These are phyloP conservation scores for Gryon sp. DNA, from an alignment of 1,140 invertebrate species.

Conservation along the genomic window DNA sequence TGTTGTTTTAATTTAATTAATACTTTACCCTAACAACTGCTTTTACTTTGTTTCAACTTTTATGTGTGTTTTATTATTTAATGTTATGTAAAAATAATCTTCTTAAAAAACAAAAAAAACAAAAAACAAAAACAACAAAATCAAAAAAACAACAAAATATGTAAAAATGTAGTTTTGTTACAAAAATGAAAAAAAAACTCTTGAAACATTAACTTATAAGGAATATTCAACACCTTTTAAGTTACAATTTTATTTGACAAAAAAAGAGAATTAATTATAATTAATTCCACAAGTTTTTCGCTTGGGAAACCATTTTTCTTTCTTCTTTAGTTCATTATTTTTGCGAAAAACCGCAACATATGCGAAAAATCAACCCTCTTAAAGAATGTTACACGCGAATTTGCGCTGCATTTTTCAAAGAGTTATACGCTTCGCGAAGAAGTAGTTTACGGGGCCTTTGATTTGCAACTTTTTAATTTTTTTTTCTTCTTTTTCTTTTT, in stretches of 20 bases:
- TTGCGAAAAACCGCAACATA: not conserved
- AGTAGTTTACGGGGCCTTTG: constrained; percentile 53
- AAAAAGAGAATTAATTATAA: not conserved
- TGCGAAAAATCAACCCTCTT: constrained; percentile 7
- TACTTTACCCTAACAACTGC: too few relatives aligned
- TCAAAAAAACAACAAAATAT: too few relatives aligned
- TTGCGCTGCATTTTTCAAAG: constrained; percentile 16
- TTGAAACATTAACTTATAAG: too few relatives aligned
- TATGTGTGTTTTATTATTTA: too few relatives aligned
- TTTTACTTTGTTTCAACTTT: too few relatives aligned
- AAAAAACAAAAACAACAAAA: too few relatives aligned
- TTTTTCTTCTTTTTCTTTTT: constrained; percentile 1
- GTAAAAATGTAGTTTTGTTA: too few relatives aligned
- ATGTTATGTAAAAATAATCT: too few relatives aligned
- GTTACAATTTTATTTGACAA: not conserved
- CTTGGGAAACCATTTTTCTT: not conserved
- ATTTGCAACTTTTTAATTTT: constrained; percentile 30
- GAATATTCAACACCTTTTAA: too few relatives aligned
- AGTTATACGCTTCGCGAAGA: constrained; percentile 17
- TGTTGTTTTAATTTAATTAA: too few relatives aligned
- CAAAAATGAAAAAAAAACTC: too few relatives aligned
- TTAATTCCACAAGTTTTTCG: constrained; percentile 1
- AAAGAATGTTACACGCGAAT: constrained; percentile 4
- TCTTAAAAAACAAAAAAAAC: too few relatives aligned
- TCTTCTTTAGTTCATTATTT: constrained; percentile 1